A percentile compares a stretch with the other conserved stretches of the same genome.
Conservation (phyloP, 2,797 vertebrate species). For the Premnoplex brunnescens region DNA sequence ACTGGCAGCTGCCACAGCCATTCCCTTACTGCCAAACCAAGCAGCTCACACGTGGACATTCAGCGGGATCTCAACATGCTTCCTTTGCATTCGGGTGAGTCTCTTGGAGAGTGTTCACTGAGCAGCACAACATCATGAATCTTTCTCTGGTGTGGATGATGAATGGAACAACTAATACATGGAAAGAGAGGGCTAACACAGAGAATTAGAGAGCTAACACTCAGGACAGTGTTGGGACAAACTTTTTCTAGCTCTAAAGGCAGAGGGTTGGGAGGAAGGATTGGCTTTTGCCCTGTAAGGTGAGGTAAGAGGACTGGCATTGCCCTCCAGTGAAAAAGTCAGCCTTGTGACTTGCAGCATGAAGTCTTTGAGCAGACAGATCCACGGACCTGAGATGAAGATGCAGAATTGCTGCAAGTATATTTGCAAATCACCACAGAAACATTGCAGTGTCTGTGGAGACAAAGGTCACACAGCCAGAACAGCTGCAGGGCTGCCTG, state of each 20-base stretch:
- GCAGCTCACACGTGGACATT: background rate
- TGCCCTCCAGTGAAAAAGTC: background rate
- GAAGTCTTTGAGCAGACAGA: background rate
- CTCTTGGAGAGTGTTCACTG: background rate
- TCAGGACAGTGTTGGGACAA: background rate
- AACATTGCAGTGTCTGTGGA: background rate
- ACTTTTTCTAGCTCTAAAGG: background rate
- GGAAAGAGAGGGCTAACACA: background rate
- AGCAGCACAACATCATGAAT: background rate
- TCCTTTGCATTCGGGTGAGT: rapidly evolving
- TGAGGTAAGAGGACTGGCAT: background rate
- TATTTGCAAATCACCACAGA: background rate
- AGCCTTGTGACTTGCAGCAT: background rate
- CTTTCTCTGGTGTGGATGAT: background rate
- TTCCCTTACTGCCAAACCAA: background rate
- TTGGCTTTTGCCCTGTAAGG: background rate
- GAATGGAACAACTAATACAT: background rate
- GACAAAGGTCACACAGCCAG: background rate
- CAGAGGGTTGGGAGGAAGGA: background rate
- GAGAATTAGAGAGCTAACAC: background rate
- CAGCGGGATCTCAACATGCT: background rate
- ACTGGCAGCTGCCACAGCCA: background rate
- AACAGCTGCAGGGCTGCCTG: background rate
- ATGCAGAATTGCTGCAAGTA: background rate
- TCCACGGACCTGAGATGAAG: background rate